Evolutionary conservation across 2,113 vertebrate species (phyloP).

Genomic region (Vidua macroura): DNA sequence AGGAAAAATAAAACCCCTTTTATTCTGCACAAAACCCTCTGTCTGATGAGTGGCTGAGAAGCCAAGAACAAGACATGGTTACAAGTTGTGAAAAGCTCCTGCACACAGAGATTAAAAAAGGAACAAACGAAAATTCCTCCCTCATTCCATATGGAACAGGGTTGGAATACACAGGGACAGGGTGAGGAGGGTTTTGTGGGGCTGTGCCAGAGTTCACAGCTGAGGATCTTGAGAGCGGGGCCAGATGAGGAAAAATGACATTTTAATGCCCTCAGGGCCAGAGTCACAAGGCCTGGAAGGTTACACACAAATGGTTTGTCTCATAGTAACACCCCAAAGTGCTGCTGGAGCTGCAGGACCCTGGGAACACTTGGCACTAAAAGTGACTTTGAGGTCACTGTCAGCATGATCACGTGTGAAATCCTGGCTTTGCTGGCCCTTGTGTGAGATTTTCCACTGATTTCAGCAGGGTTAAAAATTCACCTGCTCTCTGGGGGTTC

Average conservation of each 20-base stretch:
- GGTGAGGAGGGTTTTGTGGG: background rate
- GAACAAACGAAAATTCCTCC: background rate
- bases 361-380: background rate
- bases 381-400: background rate
- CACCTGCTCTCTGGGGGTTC: background rate
- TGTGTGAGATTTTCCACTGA: background rate
- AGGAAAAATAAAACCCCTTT: background rate
- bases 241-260: background rate
- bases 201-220: background rate
- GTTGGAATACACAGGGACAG: background rate
- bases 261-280: background rate
- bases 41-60: background rate
- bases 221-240: background rate
- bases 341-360: background rate
- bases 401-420: background rate
- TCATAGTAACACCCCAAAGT: background rate
- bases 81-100: background rate
- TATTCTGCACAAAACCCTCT: background rate
- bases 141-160: background rate
- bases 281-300: background rate
- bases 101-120: background rate
- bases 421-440: background rate
- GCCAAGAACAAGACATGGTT: background rate
- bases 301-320: background rate
- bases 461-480: background rate